Evolutionary conservation across 2,888 invertebrate species (phyloP).

Genomic region (Cylindroiulus punctatus): DNA sequence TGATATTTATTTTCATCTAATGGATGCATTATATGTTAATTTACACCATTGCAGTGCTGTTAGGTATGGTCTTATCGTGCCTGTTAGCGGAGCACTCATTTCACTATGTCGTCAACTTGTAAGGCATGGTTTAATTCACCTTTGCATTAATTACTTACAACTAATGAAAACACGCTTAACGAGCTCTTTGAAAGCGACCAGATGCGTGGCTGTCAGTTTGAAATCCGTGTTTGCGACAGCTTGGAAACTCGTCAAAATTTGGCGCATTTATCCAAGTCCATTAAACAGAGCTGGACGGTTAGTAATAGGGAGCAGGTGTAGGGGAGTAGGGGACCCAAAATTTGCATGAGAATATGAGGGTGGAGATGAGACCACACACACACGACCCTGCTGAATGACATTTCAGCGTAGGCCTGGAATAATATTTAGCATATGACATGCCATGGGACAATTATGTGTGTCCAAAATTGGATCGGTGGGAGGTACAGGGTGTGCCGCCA

Average conservation of each 20-base stretch:
- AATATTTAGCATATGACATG: background rate
- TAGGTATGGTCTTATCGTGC: too few species aligned
- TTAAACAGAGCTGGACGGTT: constrained; percentile 13
- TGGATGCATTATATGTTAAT: too few species aligned
- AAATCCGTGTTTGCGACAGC: background rate
- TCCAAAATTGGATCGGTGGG: background rate
- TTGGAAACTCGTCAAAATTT: constrained; percentile 17
- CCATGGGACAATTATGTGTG: background rate
- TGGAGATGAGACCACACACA: constrained; percentile 30
- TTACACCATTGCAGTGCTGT: too few species aligned
- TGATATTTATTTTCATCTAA: too few species aligned
- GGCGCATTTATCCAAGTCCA: constrained; percentile 27
- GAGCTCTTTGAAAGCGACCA: background rate
- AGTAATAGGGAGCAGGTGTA: constrained; percentile 23
- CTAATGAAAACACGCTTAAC: background rate
- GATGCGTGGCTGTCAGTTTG: background rate
- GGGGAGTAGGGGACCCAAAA: background rate
- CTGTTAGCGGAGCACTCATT: background rate
- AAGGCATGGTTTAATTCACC: background rate
- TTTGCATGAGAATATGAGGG: constrained; percentile 40
- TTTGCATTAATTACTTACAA: constrained; percentile 17
- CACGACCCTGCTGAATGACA: background rate
- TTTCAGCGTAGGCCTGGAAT: constrained; percentile 6
- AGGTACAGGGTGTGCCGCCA: constrained; percentile 31
- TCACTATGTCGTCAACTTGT: background rate